Conservation (phyloP, 2,888 invertebrate species). For the Tyria jacobaeae region DNA sequence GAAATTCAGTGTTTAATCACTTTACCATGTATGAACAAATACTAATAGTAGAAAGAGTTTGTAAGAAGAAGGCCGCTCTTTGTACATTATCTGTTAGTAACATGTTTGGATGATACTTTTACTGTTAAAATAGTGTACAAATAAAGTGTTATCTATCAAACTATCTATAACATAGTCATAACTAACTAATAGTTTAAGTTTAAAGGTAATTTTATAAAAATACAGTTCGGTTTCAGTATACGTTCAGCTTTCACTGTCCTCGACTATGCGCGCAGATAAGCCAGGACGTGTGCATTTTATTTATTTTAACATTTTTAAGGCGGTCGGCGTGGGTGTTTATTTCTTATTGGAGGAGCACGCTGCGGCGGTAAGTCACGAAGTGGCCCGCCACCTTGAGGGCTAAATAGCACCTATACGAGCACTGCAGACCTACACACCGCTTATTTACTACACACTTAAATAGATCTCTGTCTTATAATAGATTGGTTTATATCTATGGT, state of each 20-base stretch:
- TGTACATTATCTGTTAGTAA: too few relatives aligned
- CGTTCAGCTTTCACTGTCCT: conserved; percentile 71
- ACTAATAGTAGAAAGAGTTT: too few relatives aligned
- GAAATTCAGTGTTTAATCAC: too few relatives aligned
- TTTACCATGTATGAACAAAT: too few relatives aligned
- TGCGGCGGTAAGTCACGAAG: conserved; percentile 84
- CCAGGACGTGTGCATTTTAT: conserved; percentile 84
- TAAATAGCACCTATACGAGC: conserved; percentile 81
- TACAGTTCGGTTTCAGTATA: conserved; percentile 49
- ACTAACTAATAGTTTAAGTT: background rate
- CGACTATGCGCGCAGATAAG: conserved; percentile 79
- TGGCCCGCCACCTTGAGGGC: conserved; percentile 81
- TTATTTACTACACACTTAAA: conserved; percentile 65
- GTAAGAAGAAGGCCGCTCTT: too few relatives aligned
- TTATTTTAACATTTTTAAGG: conserved; percentile 85
- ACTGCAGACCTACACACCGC: conserved; percentile 49
- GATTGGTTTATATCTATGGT: conserved; percentile 15
- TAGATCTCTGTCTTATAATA: conserved; percentile 43
- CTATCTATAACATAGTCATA: too few relatives aligned
- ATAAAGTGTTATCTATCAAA: too few relatives aligned
- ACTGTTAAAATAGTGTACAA: too few relatives aligned
- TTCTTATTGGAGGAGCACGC: conserved; percentile 71
- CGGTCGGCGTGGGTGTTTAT: conserved; percentile 65
- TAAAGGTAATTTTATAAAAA: background rate
- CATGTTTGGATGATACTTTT: too few relatives aligned